Evolutionary conservation across 2,797 vertebrate genomes (phyloP).

Genomic region (Tamandua tetradactyla): DNA sequence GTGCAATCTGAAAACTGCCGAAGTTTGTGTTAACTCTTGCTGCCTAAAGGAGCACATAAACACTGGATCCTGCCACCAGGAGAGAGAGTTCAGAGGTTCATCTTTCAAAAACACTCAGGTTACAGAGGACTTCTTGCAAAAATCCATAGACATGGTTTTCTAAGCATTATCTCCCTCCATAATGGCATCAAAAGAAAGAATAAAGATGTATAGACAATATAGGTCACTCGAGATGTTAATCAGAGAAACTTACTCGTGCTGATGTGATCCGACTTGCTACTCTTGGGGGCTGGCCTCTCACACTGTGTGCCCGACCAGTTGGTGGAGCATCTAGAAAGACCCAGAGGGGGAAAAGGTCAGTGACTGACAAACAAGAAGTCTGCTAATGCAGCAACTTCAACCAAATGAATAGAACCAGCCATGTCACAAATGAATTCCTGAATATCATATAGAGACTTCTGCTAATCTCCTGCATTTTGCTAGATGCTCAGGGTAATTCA

Average conservation of each 20-base stretch:
- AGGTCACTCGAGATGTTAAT: background rate
- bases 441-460: slow-evolving; percentile 29
- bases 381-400: slow-evolving; percentile 58
- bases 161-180: background rate
- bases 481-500: background rate
- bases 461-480: slow-evolving; percentile 3
- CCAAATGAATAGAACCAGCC: slow-evolving; percentile 58
- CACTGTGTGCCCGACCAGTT: slow-evolving; percentile 99
- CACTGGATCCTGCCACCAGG: accelerated
- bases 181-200: background rate
- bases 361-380: slow-evolving; percentile 41
- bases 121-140: background rate
- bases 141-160: background rate
- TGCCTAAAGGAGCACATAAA: background rate
- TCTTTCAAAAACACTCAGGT: background rate
- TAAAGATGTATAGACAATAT: background rate
- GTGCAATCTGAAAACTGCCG: background rate
- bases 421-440: slow-evolving; percentile 46
- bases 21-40: background rate
- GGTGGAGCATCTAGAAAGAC: slow-evolving; percentile 94
- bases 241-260: slow-evolving; percentile 92
- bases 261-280: slow-evolving; percentile 97
- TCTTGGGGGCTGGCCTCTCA: slow-evolving; percentile 98
- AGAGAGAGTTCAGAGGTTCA: background rate
- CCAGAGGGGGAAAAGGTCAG: slow-evolving; percentile 71